Evolutionary conservation across 2,888 invertebrate species (phyloP), one percentile per base, ranked within the genome.

Genomic region (Monochamus alternatus): DNA sequence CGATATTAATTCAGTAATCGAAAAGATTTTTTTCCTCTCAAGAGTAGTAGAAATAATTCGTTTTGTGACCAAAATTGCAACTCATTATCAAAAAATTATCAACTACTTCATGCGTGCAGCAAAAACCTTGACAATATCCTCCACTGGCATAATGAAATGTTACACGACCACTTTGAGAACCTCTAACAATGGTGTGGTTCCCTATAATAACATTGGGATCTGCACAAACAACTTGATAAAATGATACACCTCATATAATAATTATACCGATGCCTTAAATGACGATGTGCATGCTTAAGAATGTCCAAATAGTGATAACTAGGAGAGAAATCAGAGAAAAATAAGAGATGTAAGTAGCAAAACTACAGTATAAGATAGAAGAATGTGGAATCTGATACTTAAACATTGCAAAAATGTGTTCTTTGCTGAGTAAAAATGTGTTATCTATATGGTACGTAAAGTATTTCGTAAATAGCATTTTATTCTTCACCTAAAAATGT

Each of bases 111-210:
- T 58, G 64, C 59, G 32, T 67, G 22, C 38, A 22, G 12, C 5
- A 64, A 62, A 76, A 75, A 47, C 75, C 75, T 75, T 75, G 75
- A 66, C 75, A 62, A 52, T 67, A 75, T 75, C 75, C 75, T 75
- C 65, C 58, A 58, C 65, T 44, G 73, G 58, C 55, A 60, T 70
- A 74, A 70, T 70, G 77, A 75, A 80, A 78, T 75, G 76, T 75
- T 77, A 77, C 71, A 78, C 76, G 76, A 78, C 72, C 73, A 76
- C 75, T 79, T 76, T 76, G 79, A 68, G 76, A 76, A 78, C 63
- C 75, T 55, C 51, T 77, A 77, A 79, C 78, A 79, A 79, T 78
- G 75, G 76, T 75, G 72, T 76, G 7, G 64, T 73, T 66, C 44
- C 44, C 60, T 65, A 10, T 62, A 31, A 62, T 62, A 62, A 67